Conservation (phyloP, 1,140 invertebrate genomes). For the Tribolium madens region DNA sequence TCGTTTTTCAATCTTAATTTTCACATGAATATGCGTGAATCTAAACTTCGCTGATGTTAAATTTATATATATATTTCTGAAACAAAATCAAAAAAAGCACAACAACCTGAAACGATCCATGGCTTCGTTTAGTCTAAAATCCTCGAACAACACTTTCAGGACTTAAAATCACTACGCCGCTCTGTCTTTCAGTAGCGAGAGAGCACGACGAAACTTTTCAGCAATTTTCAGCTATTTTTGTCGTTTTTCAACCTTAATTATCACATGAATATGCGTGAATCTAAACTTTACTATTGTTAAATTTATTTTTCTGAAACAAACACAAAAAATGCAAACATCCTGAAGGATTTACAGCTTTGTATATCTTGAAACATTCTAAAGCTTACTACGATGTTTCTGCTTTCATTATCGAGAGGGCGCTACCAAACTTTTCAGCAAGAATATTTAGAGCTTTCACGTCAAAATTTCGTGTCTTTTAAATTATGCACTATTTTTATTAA, state of each 20-base stretch:
- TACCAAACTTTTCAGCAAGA: no score
- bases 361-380: neutral
- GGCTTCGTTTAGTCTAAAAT: no score
- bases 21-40: conserved; percentile 43
- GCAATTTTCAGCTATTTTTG: conserved; percentile 38
- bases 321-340: neutral
- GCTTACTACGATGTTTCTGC: neutral
- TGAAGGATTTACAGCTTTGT: neutral
- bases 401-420: no score
- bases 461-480: conserved; percentile 42
- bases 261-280: conserved; percentile 43
- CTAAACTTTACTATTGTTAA: conserved; percentile 18
- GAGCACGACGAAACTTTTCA: no score
- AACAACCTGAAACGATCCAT: no score
- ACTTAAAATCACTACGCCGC: no score
- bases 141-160: neutral
- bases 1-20: conserved; percentile 40
- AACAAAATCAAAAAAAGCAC: neutral
- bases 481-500: conserved; percentile 43
- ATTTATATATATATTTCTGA: conserved; percentile 6
- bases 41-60: conserved; percentile 20
- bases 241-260: conserved; percentile 41
- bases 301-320: conserved; percentile 8
- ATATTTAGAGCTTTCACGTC: conserved; percentile 41
- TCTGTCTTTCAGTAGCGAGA: no score